Conservation (phyloP, 1,140 invertebrate genomes). For the Probaryconus sp. region DNA sequence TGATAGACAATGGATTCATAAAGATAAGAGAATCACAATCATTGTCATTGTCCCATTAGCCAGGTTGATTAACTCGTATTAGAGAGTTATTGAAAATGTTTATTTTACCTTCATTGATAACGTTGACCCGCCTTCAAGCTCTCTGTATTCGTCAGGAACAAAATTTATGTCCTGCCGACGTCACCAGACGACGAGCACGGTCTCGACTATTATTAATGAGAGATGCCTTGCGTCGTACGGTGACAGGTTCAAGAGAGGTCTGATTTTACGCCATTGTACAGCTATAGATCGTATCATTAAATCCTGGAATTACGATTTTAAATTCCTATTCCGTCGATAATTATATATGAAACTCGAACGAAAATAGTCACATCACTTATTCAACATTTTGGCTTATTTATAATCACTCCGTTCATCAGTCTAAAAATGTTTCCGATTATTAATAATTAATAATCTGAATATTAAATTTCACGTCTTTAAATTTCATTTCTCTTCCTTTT, state of each 20-base stretch:
- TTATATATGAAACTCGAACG: conserved; percentile 7
- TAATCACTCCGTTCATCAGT: too few species aligned
- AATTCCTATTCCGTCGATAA: conserved; percentile 8
- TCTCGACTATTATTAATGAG: conserved; percentile 69
- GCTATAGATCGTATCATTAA: conserved; percentile 42
- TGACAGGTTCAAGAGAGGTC: conserved; percentile 56
- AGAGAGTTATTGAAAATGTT: conserved; percentile 13
- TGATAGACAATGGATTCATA: too few species aligned
- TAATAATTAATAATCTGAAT: too few species aligned
- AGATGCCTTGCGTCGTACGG: conserved; percentile 57
- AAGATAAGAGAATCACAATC: too few species aligned
- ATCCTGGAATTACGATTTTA: conserved; percentile 31
- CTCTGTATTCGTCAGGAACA: conserved; percentile 65
- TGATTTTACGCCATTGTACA: conserved; percentile 54
- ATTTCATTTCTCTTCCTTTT: too few species aligned
- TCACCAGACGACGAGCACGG: conserved; percentile 53
- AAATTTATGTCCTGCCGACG: conserved; percentile 67
- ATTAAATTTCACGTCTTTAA: too few species aligned
- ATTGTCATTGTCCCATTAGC: too few species aligned
- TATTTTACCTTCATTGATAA: conserved; percentile 51
- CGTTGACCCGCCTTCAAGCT: conserved; percentile 48
- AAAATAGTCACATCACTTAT: too few species aligned
- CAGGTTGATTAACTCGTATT: too few species aligned
- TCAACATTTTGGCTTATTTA: too few species aligned
- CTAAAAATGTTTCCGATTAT: too few species aligned